A percentile compares a stretch with the other conserved stretches of the same genome.
Conservation (phyloP, 2,888 invertebrate genomes). For the Protonemura montana region DNA sequence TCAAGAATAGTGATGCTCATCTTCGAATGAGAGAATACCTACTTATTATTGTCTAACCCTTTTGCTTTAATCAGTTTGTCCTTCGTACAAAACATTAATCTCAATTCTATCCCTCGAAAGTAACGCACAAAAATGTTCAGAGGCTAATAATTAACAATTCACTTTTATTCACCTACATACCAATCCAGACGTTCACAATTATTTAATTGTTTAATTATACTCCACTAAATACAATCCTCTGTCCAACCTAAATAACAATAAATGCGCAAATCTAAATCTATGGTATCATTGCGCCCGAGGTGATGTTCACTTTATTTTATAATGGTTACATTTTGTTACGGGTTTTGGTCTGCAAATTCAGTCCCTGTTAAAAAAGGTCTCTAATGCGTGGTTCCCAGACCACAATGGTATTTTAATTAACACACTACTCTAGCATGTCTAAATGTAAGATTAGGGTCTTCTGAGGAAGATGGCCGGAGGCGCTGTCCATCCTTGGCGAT, state of each 20-base stretch:
- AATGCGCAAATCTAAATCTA: constrained; percentile 21
- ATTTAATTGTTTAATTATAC: constrained; percentile 42
- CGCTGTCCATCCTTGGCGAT: constrained; percentile 24
- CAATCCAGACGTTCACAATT: constrained; percentile 37
- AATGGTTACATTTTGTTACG: constrained; percentile 34
- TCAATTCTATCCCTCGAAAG: not conserved
- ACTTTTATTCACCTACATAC: constrained; percentile 31
- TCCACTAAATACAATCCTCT: constrained; percentile 27
- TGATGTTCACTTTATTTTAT: not conserved
- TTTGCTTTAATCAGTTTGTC: constrained; percentile 24
- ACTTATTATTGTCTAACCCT: constrained; percentile 16
- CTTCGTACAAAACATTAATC: constrained; percentile 12
- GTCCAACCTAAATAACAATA: constrained; percentile 36
- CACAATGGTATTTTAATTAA: constrained; percentile 41
- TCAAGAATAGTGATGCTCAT: not conserved
- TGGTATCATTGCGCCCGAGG: not conserved
- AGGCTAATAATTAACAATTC: constrained; percentile 32
- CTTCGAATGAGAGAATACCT: constrained; percentile 12
- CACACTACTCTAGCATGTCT: constrained; percentile 41
- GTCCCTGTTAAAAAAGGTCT: constrained; percentile 35
- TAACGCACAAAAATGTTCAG: not conserved
- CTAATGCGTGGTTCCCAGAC: constrained; percentile 39
- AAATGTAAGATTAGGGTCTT: constrained; percentile 40
- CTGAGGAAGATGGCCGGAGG: constrained; percentile 15
- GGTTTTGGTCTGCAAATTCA: constrained; percentile 39